Evolutionary conservation across 2,797 vertebrate species (phyloP), one percentile per base, ranked within the genome.

Genomic region (Rhincodon typus): DNA sequence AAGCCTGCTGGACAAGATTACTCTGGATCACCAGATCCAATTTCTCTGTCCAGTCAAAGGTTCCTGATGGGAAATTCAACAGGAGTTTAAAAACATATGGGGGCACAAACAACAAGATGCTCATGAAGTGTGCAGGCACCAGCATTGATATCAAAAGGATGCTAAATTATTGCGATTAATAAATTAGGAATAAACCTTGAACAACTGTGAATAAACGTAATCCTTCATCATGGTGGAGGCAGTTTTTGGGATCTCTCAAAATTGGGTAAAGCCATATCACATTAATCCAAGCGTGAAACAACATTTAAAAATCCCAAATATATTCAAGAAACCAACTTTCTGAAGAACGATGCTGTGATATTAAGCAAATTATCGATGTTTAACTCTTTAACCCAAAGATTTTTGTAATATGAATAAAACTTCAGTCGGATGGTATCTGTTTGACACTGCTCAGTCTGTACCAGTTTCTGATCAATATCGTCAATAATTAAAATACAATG

Each of bases 351-450:
- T 57, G 72, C 62, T 53, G 94, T 95, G 94, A 30, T 30, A 77
- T 57, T 27, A 74, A 95, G 94, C 70, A 77, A 50, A 19, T 50
- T 77, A 77, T 53, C 6, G 8, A n/a, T 34, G 50, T 95, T 77
- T 77, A 95, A 77, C 94, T 95, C 94, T 77, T 77, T 53, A 95
- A 77, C 94, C 94, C 70, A 95, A 15, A 95, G 94, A 53, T 50
- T 30, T 34, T 95, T 50, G 15, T 50, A 50, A 34, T 42, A 50
- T 5, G 6, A 72, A 94, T 53, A 74, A 38, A 6, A 19, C 27
- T 93, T 66, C 34, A 38, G 46, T 34, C 30, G 34, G 53, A 74
- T 53, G 13, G 46, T 21, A 8, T 50, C 7, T 74, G 13, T 74
- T 17, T 95, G n/a, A 53, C 94, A 95, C 57, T 91, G 88, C 30